phyloP scores from a whole-genome alignment of 1,140 invertebrate species.

The Tetramorium alpestre region DNA sequence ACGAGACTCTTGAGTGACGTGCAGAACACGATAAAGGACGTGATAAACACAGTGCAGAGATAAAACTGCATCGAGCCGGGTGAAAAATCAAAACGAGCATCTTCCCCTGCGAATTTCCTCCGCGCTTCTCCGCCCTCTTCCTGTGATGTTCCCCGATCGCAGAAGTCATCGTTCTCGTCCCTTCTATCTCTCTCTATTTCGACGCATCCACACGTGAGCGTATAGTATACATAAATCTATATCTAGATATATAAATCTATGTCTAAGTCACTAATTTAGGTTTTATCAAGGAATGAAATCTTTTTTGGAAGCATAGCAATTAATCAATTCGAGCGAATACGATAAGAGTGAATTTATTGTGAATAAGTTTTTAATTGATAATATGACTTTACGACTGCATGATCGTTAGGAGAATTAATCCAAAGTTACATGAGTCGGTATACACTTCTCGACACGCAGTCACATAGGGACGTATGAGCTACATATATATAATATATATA shows the following conservation, averaged over 20 bases:
- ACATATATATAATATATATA: too few relatives aligned
- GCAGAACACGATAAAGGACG: slow-evolving; percentile 93
- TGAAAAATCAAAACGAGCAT: slow-evolving; percentile 66
- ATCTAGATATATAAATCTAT: slow-evolving; percentile 52
- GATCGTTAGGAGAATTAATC: slow-evolving; percentile 34
- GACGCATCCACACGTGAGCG: slow-evolving; percentile 1
- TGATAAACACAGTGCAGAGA: slow-evolving; percentile 92
- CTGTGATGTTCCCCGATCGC: slow-evolving; percentile 1
- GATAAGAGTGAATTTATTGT: slow-evolving; percentile 38
- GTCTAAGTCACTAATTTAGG: slow-evolving; percentile 48
- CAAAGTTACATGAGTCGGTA: slow-evolving; percentile 35
- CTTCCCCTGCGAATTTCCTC: slow-evolving; percentile 18
- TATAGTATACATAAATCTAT: slow-evolving; percentile 53
- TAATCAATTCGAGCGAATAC: slow-evolving; percentile 29
- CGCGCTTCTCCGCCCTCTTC: not conserved
- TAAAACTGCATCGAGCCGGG: slow-evolving; percentile 81
- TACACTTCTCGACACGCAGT: slow-evolving; percentile 4
- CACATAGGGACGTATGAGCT: not conserved
- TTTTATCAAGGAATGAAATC: slow-evolving; percentile 31
- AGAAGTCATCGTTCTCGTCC: slow-evolving; percentile 3
- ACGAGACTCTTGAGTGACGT: slow-evolving; percentile 90
- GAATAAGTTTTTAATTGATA: slow-evolving; percentile 42
- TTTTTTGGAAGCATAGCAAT: slow-evolving; percentile 24
- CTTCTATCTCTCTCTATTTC: slow-evolving; percentile 22
- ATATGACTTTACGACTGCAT: slow-evolving; percentile 37